Percentiles rank a stretch among this genome's conserved stretches.
These are phyloP conservation scores for Trochalopteron elliotii DNA, from an alignment of 2,113 vertebrate species.

Conservation along the genomic window DNA sequence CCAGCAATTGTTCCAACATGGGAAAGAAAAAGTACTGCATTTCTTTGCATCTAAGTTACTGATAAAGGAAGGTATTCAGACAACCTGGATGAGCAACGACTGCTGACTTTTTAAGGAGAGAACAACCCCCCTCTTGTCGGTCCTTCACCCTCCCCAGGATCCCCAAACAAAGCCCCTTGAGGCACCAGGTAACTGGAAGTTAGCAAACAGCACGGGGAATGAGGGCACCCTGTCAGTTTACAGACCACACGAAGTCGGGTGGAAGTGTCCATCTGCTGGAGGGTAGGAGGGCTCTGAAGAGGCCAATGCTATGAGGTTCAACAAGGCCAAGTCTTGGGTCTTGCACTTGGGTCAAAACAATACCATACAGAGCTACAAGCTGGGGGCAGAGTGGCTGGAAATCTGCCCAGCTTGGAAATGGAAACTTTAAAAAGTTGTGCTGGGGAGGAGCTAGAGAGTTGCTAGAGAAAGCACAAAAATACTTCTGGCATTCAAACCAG, in stretches of 20 bases:
- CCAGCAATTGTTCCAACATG: not conserved
- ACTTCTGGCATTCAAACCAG: not conserved
- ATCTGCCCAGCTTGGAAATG: not conserved
- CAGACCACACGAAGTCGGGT: not conserved
- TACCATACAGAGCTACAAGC: not conserved
- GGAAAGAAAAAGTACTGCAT: not conserved
- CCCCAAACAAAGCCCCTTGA: not conserved
- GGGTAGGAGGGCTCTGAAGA: not conserved
- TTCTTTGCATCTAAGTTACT: not conserved
- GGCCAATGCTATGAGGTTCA: fast-evolving
- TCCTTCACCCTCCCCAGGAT: not conserved
- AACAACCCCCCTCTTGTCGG: not conserved
- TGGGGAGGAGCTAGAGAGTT: not conserved
- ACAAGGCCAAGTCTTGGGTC: not conserved
- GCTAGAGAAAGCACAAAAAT: not conserved
- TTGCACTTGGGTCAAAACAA: not conserved
- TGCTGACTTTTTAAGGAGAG: not conserved
- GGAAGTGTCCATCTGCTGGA: not conserved
- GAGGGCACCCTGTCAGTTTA: not conserved
- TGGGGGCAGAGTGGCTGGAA: not conserved
- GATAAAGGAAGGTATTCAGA: not conserved
- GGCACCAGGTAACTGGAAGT: not conserved
- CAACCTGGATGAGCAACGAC: not conserved
- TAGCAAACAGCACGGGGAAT: fast-evolving
- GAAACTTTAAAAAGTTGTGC: not conserved